These are phyloP conservation scores for Eupeodes luniger DNA, from an alignment of 2,888 invertebrate genomes.

Conservation along the genomic window DNA sequence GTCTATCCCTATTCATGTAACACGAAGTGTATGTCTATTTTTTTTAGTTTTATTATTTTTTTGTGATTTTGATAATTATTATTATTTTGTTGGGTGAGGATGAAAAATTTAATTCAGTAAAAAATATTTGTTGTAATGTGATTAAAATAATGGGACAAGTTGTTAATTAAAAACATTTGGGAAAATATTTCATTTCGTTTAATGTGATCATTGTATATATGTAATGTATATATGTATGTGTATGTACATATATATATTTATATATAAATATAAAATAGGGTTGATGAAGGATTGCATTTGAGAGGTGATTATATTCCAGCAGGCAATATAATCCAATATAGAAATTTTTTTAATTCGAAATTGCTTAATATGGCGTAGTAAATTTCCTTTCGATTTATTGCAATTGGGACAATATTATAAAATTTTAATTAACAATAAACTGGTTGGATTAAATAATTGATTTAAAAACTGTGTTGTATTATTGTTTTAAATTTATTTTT, in stretches of 20 bases:
- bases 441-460: conserved; percentile 36
- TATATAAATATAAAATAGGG: neutral
- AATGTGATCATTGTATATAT: conserved; percentile 47
- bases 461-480: neutral
- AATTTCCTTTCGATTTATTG: conserved; percentile 57
- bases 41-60: conserved; percentile 20
- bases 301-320: conserved; percentile 33
- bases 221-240: neutral
- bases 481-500: neutral
- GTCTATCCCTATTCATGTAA: no score
- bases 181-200: conserved; percentile 68
- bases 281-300: conserved; percentile 20
- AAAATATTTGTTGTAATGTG: conserved; percentile 68
- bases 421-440: conserved; percentile 57
- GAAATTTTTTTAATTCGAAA: conserved; percentile 29
- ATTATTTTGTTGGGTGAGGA: conserved; percentile 15
- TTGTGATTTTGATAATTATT: conserved; percentile 1
- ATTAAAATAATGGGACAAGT: conserved; percentile 70
- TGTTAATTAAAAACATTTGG: conserved; percentile 71
- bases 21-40: no score
- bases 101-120: conserved; percentile 9
- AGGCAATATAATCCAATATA: conserved; percentile 52
- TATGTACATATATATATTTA: neutral
- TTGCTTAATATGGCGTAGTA: conserved; percentile 58
- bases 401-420: conserved; percentile 42